These are phyloP conservation scores for Cotesia congregata DNA, from an alignment of 2,888 invertebrate species.

Conservation along the genomic window DNA sequence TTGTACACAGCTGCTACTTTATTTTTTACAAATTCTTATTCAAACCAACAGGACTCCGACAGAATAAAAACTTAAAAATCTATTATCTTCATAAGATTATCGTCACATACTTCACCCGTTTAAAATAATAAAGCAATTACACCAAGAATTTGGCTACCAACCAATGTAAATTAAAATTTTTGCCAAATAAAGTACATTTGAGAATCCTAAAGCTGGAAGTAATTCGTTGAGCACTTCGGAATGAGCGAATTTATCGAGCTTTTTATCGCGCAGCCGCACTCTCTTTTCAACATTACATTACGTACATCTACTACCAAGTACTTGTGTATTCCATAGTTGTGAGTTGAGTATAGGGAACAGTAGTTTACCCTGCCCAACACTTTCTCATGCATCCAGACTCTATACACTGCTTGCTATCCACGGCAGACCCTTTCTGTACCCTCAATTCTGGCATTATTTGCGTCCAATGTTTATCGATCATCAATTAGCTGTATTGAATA, in stretches of 20 bases:
- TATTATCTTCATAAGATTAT: neutral
- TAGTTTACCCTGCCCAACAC: neutral
- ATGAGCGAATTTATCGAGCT: slow-evolving; percentile 34
- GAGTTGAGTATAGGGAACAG: neutral
- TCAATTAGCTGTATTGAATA: slow-evolving; percentile 24
- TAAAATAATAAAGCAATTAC: neutral
- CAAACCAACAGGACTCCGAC: neutral
- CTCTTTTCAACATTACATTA: neutral
- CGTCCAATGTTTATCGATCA: slow-evolving; percentile 29
- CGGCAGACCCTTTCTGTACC: neutral
- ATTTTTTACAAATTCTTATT: neutral
- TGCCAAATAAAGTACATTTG: neutral
- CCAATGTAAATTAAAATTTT: slow-evolving; percentile 4
- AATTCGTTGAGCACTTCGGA: slow-evolving; percentile 18
- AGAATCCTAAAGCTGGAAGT: slow-evolving; percentile 19
- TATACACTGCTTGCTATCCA: neutral
- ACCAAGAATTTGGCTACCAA: neutral
- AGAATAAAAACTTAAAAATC: neutral
- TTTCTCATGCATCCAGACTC: neutral
- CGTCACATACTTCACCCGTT: neutral
- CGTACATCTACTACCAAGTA: neutral
- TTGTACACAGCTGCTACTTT: neutral
- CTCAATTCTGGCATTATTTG: neutral
- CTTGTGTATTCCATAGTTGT: neutral
- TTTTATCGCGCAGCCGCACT: slow-evolving; percentile 35